Conservation (phyloP, 2,113 vertebrate genomes). For the Osmerus eperlanus region DNA sequence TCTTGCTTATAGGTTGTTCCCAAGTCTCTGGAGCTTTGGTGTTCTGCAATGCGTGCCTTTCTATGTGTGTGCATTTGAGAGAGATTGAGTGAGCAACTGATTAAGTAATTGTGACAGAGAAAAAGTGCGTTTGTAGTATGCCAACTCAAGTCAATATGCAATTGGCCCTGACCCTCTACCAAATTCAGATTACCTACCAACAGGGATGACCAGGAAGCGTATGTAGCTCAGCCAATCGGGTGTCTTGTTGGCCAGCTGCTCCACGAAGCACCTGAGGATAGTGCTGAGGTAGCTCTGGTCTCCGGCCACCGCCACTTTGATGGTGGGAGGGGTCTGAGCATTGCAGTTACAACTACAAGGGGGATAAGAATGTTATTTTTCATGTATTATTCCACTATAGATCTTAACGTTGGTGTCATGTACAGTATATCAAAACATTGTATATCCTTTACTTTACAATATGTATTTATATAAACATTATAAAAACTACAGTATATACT, state of each 20-base stretch:
- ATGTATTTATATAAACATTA: too few relatives aligned
- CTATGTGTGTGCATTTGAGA: neutral
- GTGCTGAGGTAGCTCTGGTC: slow-evolving; percentile 70
- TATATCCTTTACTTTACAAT: too few relatives aligned
- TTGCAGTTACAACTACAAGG: slow-evolving; percentile 67
- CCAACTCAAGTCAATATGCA: neutral
- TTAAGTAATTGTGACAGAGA: neutral
- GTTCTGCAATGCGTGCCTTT: too few relatives aligned
- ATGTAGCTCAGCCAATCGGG: slow-evolving; percentile 71
- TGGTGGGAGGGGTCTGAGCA: slow-evolving; percentile 61
- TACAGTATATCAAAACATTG: too few relatives aligned
- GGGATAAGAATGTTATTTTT: neutral
- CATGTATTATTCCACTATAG: too few relatives aligned
- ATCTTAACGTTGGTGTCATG: too few relatives aligned
- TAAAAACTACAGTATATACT: too few relatives aligned
- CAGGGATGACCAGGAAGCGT: slow-evolving; percentile 67
- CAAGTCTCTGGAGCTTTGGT: too few relatives aligned
- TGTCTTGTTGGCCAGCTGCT: slow-evolving; percentile 72
- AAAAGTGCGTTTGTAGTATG: neutral
- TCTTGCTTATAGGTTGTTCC: too few relatives aligned
- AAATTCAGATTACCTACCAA: slow-evolving; percentile 49
- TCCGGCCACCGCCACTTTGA: slow-evolving; percentile 67
- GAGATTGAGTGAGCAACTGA: neutral
- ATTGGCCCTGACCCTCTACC: neutral
- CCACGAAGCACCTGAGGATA: slow-evolving; percentile 68